These are phyloP conservation scores for Branchipolynoe longqiensis DNA, from an alignment of 2,888 invertebrate species.

Conservation along the genomic window DNA sequence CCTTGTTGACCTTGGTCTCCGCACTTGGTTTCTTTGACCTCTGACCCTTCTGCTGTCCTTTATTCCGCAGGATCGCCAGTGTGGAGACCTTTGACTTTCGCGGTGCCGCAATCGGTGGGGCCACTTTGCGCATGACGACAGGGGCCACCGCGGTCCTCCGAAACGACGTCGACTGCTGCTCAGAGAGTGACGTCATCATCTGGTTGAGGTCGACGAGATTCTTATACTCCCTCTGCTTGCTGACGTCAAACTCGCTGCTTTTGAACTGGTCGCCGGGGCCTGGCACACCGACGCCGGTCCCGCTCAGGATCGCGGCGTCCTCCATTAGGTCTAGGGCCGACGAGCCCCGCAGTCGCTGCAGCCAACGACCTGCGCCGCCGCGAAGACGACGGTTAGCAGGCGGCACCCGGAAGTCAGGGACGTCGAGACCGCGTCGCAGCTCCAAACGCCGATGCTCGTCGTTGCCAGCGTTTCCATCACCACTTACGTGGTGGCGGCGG, in stretches of 20 bases:
- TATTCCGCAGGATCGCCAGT: constrained; percentile 54
- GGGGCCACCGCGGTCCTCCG: constrained; percentile 12
- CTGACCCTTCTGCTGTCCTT: constrained; percentile 21
- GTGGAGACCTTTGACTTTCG: constrained; percentile 59
- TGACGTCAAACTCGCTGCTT: constrained; percentile 59
- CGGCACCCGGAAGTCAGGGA: background rate
- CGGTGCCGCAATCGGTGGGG: background rate
- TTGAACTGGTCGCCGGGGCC: background rate
- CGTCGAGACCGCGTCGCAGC: background rate
- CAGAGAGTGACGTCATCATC: constrained; percentile 27
- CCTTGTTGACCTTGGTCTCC: too few species aligned
- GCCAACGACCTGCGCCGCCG: background rate
- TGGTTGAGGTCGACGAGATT: background rate
- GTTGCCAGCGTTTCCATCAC: background rate
- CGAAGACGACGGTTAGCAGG: background rate
- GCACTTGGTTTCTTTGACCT: too few species aligned
- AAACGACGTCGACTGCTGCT: constrained; percentile 51
- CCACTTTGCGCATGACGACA: background rate
- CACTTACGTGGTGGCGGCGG: background rate
- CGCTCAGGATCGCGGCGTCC: constrained; percentile 8
- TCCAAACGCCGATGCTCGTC: background rate
- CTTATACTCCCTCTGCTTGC: constrained; percentile 37
- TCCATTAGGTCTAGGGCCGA: constrained; percentile 44
- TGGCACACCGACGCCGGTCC: background rate
- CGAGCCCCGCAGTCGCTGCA: too few species aligned